Percentiles rank a stretch among this genome's conserved stretches.
Evolutionary conservation across 2,113 vertebrate species (phyloP).

Genomic region (Connochaetes taurinus): DNA sequence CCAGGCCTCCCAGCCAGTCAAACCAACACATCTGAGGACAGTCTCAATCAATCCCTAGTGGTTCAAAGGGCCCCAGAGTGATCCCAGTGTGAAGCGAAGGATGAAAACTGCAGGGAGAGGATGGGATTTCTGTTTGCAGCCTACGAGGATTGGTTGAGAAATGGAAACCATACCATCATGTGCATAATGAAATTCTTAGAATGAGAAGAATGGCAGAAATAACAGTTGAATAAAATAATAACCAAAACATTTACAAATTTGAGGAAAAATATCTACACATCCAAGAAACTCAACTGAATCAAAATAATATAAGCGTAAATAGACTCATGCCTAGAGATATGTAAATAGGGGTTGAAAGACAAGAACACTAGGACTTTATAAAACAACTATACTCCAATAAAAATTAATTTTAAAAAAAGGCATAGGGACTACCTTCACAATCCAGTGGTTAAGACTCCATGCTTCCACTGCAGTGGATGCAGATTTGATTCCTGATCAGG

Average conservation of each 20-base stretch:
- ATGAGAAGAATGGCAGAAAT: background rate
- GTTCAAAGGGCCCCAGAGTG: background rate
- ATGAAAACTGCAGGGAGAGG: background rate
- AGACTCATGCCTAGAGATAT: background rate
- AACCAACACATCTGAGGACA: background rate
- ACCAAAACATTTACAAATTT: background rate
- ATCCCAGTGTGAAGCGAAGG: background rate
- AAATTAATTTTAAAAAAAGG: background rate
- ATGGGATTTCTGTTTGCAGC: background rate
- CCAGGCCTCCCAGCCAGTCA: background rate
- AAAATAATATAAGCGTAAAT: background rate
- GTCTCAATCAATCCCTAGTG: background rate
- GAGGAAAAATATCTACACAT: background rate
- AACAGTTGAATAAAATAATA: background rate
- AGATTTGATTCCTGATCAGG: background rate
- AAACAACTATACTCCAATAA: background rate
- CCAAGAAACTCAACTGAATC: background rate
- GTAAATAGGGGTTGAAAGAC: background rate
- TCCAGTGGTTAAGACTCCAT: background rate
- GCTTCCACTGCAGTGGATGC: background rate
- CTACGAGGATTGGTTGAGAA: background rate
- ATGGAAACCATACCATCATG: background rate
- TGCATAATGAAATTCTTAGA: background rate
- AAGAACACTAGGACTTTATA: background rate
- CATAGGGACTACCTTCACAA: background rate